phyloP scores from a whole-genome alignment of 2,888 invertebrate genomes.

The Camponotus fellah region DNA sequence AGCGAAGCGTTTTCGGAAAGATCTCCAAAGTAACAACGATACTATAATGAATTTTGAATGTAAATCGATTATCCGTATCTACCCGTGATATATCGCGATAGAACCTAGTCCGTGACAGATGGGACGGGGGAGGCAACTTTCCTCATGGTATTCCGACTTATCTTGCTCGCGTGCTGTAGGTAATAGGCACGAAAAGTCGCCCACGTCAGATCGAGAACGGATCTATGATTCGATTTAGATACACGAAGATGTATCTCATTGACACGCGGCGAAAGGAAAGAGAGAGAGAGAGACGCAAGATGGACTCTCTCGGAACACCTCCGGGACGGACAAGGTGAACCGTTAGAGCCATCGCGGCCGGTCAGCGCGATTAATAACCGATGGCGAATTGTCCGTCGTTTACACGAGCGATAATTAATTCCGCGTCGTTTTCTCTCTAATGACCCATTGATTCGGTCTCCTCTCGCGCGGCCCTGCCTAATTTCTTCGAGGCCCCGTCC shows the following conservation, averaged over 20 bases:
- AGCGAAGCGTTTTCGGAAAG: background rate
- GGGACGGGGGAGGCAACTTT: constrained; percentile 70
- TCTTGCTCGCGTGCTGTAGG: background rate
- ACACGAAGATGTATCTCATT: constrained; percentile 63
- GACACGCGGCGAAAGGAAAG: constrained; percentile 61
- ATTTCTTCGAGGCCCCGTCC: constrained; percentile 56
- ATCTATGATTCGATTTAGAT: constrained; percentile 70
- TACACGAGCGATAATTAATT: constrained; percentile 69
- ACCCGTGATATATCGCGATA: constrained; percentile 75
- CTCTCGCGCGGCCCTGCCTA: constrained; percentile 46
- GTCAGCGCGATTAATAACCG: constrained; percentile 69
- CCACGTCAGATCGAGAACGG: constrained; percentile 74
- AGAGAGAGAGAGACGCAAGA: constrained; percentile 45
- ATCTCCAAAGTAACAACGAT: constrained; percentile 17
- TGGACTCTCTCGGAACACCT: constrained; percentile 42
- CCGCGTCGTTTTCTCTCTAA: constrained; percentile 65
- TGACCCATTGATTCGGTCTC: constrained; percentile 61
- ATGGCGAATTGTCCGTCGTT: constrained; percentile 64
- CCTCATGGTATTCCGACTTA: constrained; percentile 59
- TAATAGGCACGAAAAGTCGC: constrained; percentile 64
- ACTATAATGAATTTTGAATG: constrained; percentile 66
- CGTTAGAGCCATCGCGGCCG: constrained; percentile 62
- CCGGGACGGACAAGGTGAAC: constrained; percentile 39
- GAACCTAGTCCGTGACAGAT: constrained; percentile 71
- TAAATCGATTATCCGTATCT: constrained; percentile 77